Base-by-base conservation (phyloP, 2,113 vertebrate species). In the Alosa alosa region DNA sequence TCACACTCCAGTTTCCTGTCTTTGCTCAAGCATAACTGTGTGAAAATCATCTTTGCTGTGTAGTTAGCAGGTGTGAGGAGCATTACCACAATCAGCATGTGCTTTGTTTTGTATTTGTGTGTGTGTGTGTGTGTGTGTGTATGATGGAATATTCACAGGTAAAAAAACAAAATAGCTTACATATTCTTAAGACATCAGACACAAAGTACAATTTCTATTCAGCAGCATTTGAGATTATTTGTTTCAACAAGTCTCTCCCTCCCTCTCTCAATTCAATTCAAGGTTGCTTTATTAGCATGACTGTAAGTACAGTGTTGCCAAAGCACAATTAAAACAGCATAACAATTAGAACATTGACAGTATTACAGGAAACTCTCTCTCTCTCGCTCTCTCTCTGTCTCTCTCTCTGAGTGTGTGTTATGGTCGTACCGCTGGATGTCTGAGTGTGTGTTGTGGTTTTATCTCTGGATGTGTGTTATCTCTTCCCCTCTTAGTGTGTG, bases 371-470 rank as follows among this genome's bases (percentile, higher is more conserved):
- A n/a, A n/a, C n/a, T 83, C 50, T 57, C 15, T 84, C 83, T 83
- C 83, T 64, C 57, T 68, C 83, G 22, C 82, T 41, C 5, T 0
- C 4, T 41, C 8, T 78, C 41, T 75, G 7, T 68, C 44, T 83
- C 9, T 25, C 55, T 68, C 36, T 83, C 22, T 81, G 25, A 31
- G 31, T 47, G 45, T 83, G 39, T 20, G 1, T 87, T 82, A 64
- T 90, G 41, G 86, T 94, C 97, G 92, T 98, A 99, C 98, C 97
- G 98, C 97, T 97, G 31, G 96, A 96, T 55, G 96, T 72, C 36
- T 84, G 22, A 68, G 39, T 49, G 46, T 83, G 41, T 22, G 1
- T 87, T 82, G 49, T 91, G 44, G 86, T 94, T 96, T 92, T 98
- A 99, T 98, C 98, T 98, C 97, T 97, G 31, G 96, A 96, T 57